phyloP scores from a whole-genome alignment of 2,888 invertebrate genomes.

The Scaptomyza parva region DNA sequence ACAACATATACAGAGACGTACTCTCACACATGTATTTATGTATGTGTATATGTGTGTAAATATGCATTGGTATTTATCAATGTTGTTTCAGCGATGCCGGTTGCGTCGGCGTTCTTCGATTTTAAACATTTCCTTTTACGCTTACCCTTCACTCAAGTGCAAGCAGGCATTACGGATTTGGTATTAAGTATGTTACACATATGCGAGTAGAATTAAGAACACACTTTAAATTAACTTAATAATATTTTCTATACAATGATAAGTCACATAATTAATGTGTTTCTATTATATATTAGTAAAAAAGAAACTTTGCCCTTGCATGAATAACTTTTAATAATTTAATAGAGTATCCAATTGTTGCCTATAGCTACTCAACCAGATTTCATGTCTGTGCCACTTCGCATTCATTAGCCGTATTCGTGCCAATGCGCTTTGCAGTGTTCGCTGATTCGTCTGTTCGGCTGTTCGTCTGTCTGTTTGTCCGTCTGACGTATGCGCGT shows the following conservation, averaged over 20 bases:
- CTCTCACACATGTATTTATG: not conserved
- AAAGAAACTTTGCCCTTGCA: not conserved
- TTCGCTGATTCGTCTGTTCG: slow-evolving; percentile 5
- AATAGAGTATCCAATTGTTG: slow-evolving; percentile 36
- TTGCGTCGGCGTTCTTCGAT: slow-evolving; percentile 59
- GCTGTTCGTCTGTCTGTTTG: not conserved
- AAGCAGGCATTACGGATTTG: not conserved
- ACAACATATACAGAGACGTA: not conserved
- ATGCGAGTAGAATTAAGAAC: not conserved
- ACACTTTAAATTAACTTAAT: not conserved
- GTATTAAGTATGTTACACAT: not conserved
- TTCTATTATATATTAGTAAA: not conserved
- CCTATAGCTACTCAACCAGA: slow-evolving; percentile 18
- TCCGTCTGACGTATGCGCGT: slow-evolving; percentile 7
- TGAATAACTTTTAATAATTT: not conserved
- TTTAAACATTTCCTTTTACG: slow-evolving; percentile 44
- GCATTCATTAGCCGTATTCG: slow-evolving; percentile 72
- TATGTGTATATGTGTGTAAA: not conserved
- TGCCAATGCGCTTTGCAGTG: slow-evolving; percentile 50
- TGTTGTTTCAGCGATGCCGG: slow-evolving; percentile 15
- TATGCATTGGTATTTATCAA: not conserved
- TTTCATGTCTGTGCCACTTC: slow-evolving; percentile 59
- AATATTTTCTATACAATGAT: too few relatives aligned
- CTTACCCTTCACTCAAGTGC: slow-evolving; percentile 4
- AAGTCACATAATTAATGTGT: too few relatives aligned